Base-by-base conservation (phyloP, 2,113 vertebrate species). In the Lagenorhynchus albirostris region DNA sequence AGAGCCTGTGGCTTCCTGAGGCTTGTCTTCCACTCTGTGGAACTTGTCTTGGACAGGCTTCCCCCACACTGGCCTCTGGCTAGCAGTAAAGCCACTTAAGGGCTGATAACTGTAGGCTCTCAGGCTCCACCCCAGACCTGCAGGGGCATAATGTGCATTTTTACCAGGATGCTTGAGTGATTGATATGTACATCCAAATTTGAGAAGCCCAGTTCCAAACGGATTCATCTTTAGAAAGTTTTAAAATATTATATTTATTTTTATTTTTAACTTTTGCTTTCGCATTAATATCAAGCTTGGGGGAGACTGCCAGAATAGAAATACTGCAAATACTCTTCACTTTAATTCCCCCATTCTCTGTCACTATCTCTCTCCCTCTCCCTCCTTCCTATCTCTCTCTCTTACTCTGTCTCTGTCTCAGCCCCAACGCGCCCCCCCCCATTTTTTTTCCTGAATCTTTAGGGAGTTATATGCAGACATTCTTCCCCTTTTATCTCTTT, bases 221-320 rank as follows among this genome's bases (percentile, higher is more conserved):
- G 20, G 53, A 82, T 77, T n/a, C 63, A 36, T 9, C 38, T 68
- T 44, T 44, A 73, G 44, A 74, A 41, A 10, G 31, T 95, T 90
- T 91, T 26, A 2, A 92, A n/a, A 38, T 87, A 80, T 17, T 71
- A n/a, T 63, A 14, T 63, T 63, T 60, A 31, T 50, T 76, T 90
- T 65, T 67, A 25, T 71, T 82, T 89, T 95, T 84, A 95, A 76
- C 31, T 83, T 95, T 95, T 80, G 62, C 8, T 70, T 62, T 60
- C 20, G 41, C 36, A 80, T 63, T 80, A 50, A 86, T 70, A 71
- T 79, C 41, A 91, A 50, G 41, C 14, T 85, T 80, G 33, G 50
- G 41, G 21, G 80, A 80, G 26, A 60, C 62, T 53, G 29, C 14
- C 62, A 71, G 63, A 41, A 53, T 50, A 91, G 89, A 38, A 95